Base-by-base conservation (phyloP, 2,113 vertebrate species). In the Serinus canaria region DNA sequence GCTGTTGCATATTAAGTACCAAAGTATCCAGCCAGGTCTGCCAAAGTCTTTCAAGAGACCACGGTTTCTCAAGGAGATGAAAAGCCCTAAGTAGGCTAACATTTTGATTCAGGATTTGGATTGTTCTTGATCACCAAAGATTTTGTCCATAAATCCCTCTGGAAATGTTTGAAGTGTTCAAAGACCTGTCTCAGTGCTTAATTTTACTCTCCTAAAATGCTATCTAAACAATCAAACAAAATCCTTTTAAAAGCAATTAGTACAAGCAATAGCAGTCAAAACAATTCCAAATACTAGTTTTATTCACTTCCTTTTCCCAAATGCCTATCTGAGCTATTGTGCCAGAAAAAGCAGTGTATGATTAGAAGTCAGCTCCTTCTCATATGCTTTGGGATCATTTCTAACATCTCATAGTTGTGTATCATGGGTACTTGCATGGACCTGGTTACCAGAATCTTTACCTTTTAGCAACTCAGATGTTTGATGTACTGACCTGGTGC, bases 1-100 rank as follows among this genome's bases (percentile, higher is more conserved):
- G 58, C 93, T 70, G 46, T 81, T 95, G 96, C 96, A 95, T 97
- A 81, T 72, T 93, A 96, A 97, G 93, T 85, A 83, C 81, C 52
- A 41, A 33, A 92, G 88, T 69, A 76, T 92, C 80, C 64, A 66
- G 80, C 82, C 83, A 83, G 94, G 91, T 87, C 95, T 96, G 96
- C 97, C 96, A 95, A 92, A 96, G 87, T 70, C 87, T 94, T 93
- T 90, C 68, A 92, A 79, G 92, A 64, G 92, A 79, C 92, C 25
- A 1, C 17, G 87, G 28, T 95, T 97, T 96, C 96, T 93, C 92
- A 90, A 94, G 77, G 73, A 89, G 66, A 89, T 96, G 94, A 92
- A 95, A 95, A 95, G 96, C 31, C 24, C 47, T 93, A 91, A 92
- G 91, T 94, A 94, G 95, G 96, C 85, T 39, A 94, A 64, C 0